Conservation (phyloP, 2,888 invertebrate genomes). For the Bimastos eiseni region DNA sequence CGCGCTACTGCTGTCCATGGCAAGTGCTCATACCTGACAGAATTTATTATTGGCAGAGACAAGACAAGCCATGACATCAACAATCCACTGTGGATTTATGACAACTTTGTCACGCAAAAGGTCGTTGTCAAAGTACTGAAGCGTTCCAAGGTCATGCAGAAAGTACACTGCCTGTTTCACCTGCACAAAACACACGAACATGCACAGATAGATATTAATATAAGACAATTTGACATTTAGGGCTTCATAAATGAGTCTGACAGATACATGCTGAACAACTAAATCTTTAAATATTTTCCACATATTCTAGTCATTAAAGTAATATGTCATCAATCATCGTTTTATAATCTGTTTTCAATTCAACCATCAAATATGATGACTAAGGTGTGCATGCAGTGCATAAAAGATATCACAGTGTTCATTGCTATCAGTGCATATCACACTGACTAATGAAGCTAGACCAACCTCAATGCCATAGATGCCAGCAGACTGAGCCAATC, state of each 20-base stretch:
- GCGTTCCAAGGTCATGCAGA: constrained; percentile 59
- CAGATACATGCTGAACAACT: background rate
- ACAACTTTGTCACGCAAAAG: constrained; percentile 56
- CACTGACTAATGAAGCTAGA: background rate
- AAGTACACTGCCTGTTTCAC: constrained; percentile 56
- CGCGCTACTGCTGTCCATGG: too few relatives aligned
- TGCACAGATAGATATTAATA: background rate
- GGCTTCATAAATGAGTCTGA: background rate
- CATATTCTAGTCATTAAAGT: background rate
- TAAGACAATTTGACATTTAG: background rate
- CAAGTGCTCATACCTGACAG: constrained; percentile 49
- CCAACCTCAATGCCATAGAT: constrained; percentile 44
- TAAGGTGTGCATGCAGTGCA: background rate
- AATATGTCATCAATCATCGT: background rate
- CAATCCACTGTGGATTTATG: constrained; percentile 61
- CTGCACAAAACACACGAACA: constrained; percentile 44
- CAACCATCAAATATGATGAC: background rate
- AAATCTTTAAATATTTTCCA: background rate
- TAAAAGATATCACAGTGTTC: background rate
- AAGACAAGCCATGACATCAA: constrained; percentile 61
- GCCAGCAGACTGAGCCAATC: constrained; percentile 39
- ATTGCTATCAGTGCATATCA: background rate
- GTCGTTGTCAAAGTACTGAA: constrained; percentile 60
- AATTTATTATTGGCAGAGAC: constrained; percentile 59
- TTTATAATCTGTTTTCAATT: background rate